Evolutionary conservation across 2,113 vertebrate species (phyloP).

Genomic region (Synchiropus splendidus): DNA sequence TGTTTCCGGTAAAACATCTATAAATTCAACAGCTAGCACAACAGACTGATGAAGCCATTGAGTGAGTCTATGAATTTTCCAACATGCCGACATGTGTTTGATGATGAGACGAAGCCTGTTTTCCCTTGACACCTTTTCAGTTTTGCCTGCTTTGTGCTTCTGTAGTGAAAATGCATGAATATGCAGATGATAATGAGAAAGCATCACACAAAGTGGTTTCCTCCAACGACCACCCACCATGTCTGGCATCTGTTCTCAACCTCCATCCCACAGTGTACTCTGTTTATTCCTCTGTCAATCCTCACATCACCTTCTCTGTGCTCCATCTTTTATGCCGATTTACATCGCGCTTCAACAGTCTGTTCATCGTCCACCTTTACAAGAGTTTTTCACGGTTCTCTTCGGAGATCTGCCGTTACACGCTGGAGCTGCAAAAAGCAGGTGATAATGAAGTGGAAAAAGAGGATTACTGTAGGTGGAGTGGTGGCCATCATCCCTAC

Average conservation of each 20-base stretch:
- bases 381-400: slow-evolving; percentile 23
- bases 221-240: slow-evolving; percentile 27
- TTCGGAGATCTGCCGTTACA: slow-evolving; percentile 36
- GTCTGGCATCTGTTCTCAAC: slow-evolving; percentile 37
- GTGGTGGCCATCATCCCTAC: slow-evolving; percentile 50
- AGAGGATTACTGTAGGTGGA: slow-evolving; percentile 58
- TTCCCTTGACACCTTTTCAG: neutral
- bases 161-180: slow-evolving; percentile 14
- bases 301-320: slow-evolving; percentile 4
- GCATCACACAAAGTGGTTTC: slow-evolving; percentile 24
- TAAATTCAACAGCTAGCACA: too few species aligned
- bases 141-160: slow-evolving; percentile 1
- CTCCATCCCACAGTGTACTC: slow-evolving; percentile 18
- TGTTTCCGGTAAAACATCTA: too few species aligned
- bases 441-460: slow-evolving; percentile 62
- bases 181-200: slow-evolving; percentile 15
- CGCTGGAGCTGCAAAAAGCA: slow-evolving; percentile 33
- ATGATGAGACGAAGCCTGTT: slow-evolving; percentile 4
- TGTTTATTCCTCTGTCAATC: slow-evolving; percentile 19
- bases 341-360: slow-evolving; percentile 8
- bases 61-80: too few species aligned
- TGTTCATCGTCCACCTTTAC: slow-evolving; percentile 10
- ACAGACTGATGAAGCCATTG: too few species aligned
- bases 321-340: slow-evolving; percentile 2
- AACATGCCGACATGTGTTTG: neutral